Base-by-base conservation (phyloP, 37 sponge, comb jelly and placozoan species). In the Oopsacas minuta region DNA sequence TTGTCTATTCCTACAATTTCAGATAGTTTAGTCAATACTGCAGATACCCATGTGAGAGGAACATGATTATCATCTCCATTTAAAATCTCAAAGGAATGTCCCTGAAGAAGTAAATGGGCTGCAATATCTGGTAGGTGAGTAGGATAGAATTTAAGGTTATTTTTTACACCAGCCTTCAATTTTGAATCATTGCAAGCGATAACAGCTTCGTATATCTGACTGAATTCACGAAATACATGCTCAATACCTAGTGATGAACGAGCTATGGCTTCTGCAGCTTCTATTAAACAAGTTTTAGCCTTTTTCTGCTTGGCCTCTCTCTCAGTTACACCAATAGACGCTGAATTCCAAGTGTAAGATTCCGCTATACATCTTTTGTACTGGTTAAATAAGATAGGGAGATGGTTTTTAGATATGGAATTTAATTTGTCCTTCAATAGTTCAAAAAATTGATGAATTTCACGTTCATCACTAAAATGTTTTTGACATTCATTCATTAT, bases 21-120 rank as follows among this genome's bases (percentile, higher is more conserved):
- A 20, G 37, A 25, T 23, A 84, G 37, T 53, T 37, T 8, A 30
- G 38, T 17, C 3, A 87, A 36, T 3, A 87, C 88, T 22, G 81
- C 88, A 0, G 23, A 61, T 0, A 87, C 88, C 88, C 88, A 87
- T 8, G 35, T 28, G 25, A 87, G 0, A 36, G 88, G 88, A 1
- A 87, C 88, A 61, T 87, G 88, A 75, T 84, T 37, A 53, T 75
- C 88, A 87, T 87, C 83, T 35, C 87, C 87, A 87, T 87, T 83
- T 37, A 87, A 36, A 17, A 87, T n/a, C 39, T 87, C 87, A 10
- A 87, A 37, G 15, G 87, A 83, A 23, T 87, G 36, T 3, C 87
- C 87, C 25, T 84, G 42, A 83, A 61, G 37, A 34, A 87, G 36
- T 0, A 87, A 81, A 7, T 87, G 83, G 36, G 88, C 88, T 34